Evolutionary conservation across 2,797 vertebrate species (phyloP).

Genomic region (Trematomus bernacchii): DNA sequence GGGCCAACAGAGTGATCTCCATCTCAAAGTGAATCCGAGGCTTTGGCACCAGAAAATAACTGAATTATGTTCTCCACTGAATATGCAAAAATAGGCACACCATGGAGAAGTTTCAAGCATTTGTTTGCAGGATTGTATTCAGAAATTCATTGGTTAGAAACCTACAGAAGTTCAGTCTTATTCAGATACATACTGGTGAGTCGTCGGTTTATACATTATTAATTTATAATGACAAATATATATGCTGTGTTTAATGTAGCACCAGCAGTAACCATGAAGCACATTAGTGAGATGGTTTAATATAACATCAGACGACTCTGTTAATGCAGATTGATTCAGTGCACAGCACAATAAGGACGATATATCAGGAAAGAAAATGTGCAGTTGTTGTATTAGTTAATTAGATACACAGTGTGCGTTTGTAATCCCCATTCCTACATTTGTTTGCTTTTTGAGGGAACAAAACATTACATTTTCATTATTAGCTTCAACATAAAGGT

Average conservation of each 20-base stretch:
- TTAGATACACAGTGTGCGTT: background rate
- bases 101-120: background rate
- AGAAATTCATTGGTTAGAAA: background rate
- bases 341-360: background rate
- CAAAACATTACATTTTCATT: background rate
- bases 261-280: background rate
- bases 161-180: background rate
- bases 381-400: background rate
- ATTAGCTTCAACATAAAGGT: background rate
- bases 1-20: constrained; percentile 36
- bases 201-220: background rate
- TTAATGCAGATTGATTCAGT: constrained; percentile 4
- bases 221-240: background rate
- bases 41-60: constrained; percentile 28
- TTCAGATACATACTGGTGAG: background rate
- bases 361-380: background rate
- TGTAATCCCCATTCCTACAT: background rate
- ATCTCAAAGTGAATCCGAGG: constrained; percentile 30
- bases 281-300: background rate
- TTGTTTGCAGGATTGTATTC: background rate
- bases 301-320: background rate
- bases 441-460: background rate
- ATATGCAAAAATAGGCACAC: background rate
- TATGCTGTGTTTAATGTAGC: background rate
- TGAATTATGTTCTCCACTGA: background rate